phyloP scores from a whole-genome alignment of 2,797 vertebrate genomes.

The Anolis apletophallus region DNA sequence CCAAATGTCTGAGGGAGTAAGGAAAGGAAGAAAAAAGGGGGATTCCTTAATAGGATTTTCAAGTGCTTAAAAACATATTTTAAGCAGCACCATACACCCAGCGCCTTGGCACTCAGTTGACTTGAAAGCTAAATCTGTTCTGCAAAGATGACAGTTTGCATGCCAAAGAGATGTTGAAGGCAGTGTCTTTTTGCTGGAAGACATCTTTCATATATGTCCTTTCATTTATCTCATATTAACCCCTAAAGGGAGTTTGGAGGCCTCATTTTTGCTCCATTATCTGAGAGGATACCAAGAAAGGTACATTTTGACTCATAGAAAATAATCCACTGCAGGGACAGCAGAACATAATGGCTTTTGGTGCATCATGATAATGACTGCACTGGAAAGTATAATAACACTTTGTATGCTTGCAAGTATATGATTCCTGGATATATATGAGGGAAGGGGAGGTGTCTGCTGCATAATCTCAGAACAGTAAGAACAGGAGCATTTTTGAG shows the following conservation, averaged over 20 bases:
- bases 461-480: too few species aligned
- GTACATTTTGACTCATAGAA: background rate
- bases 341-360: background rate
- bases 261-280: background rate
- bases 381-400: background rate
- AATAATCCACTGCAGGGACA: background rate
- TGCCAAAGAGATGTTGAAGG: constrained; percentile 27
- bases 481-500: too few species aligned
- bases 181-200: background rate
- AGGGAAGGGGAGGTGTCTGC: too few species aligned
- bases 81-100: constrained; percentile 37
- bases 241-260: background rate
- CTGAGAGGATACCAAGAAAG: background rate
- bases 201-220: background rate
- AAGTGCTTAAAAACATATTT: constrained; percentile 58
- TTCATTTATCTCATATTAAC: background rate
- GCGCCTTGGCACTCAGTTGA: constrained; percentile 27
- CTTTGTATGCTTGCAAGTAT: background rate
- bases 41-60: constrained; percentile 53
- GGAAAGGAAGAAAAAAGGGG: constrained; percentile 22
- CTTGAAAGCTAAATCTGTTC: constrained; percentile 43
- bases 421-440: background rate
- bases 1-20: constrained; percentile 7
- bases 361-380: background rate
- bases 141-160: constrained; percentile 31